These are phyloP conservation scores for Urosaurus nigricauda DNA, from an alignment of 2,797 vertebrate genomes.

Conservation along the genomic window DNA sequence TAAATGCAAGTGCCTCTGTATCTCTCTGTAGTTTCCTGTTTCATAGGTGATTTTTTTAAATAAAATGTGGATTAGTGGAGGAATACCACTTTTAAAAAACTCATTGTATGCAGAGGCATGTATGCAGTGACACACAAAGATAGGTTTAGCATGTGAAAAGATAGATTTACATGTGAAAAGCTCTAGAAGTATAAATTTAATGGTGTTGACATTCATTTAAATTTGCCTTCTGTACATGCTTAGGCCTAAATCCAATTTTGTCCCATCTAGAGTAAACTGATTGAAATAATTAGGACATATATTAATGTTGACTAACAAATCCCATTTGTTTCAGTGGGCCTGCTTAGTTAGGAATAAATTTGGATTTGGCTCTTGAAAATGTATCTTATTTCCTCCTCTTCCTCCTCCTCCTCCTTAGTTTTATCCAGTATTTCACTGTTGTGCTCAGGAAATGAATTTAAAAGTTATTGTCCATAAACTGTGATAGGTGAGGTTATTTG, in stretches of 20 bases:
- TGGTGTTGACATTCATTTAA: background rate
- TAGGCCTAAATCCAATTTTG: background rate
- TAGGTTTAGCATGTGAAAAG: background rate
- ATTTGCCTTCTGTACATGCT: background rate
- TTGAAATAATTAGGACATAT: too few relatives aligned
- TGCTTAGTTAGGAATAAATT: too few relatives aligned
- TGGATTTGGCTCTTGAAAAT: background rate
- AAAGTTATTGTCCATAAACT: background rate
- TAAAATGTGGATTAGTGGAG: background rate
- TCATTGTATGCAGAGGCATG: too few relatives aligned
- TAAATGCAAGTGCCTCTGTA: background rate
- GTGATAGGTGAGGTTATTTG: background rate
- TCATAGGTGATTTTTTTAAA: background rate
- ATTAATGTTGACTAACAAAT: too few relatives aligned
- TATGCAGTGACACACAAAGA: too few relatives aligned
- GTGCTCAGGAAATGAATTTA: background rate
- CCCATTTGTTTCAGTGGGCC: too few relatives aligned
- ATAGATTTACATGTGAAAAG: slow-evolving; percentile 2
- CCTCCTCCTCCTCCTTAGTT: background rate
- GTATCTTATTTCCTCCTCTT: background rate
- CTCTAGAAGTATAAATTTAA: background rate
- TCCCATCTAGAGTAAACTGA: too few relatives aligned
- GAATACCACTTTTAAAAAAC: background rate
- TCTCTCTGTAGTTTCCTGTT: background rate
- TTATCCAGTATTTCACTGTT: background rate